A percentile compares a stretch with the other conserved stretches of the same genome.
Evolutionary conservation across 2,797 vertebrate species (phyloP).

Genomic region (Remorina albescens): DNA sequence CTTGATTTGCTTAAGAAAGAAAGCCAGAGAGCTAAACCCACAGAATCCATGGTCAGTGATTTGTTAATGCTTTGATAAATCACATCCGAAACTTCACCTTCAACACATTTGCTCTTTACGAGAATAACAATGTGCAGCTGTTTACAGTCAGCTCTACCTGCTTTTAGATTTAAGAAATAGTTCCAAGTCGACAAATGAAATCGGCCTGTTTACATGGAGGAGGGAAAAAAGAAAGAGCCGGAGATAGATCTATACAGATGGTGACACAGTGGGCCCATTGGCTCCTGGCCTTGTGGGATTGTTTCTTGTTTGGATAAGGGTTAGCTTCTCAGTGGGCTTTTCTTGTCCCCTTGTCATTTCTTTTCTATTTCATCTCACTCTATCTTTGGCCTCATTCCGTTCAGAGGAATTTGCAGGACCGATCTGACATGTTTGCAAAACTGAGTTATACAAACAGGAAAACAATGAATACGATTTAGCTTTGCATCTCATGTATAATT

Average conservation of each 20-base stretch:
- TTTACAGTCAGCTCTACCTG: conserved; percentile 30
- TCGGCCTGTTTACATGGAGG: conserved; percentile 27
- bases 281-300: conserved; percentile 77
- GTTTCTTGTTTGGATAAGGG: conserved; percentile 79
- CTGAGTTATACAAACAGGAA: neutral
- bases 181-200: conserved; percentile 41
- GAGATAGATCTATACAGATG: conserved; percentile 78
- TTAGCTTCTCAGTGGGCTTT: conserved; percentile 71
- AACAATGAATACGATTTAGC: neutral
- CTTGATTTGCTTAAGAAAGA: conserved; percentile 14
- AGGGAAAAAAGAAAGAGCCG: conserved; percentile 44
- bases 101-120: conserved; percentile 18
- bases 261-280: conserved; percentile 82
- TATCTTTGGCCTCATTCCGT: conserved; percentile 36
- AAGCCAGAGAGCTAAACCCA: neutral
- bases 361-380: conserved; percentile 51
- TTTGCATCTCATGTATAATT: neutral
- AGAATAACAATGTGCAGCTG: conserved; percentile 21
- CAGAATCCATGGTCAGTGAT: conserved; percentile 4
- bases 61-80: conserved; percentile 44
- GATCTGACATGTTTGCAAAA: neutral
- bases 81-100: conserved; percentile 1
- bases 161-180: conserved; percentile 42
- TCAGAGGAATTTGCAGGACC: conserved; percentile 20
- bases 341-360: conserved; percentile 60